phyloP scores from a whole-genome alignment of 1,140 invertebrate species.

The Leptinotarsa defecta region DNA sequence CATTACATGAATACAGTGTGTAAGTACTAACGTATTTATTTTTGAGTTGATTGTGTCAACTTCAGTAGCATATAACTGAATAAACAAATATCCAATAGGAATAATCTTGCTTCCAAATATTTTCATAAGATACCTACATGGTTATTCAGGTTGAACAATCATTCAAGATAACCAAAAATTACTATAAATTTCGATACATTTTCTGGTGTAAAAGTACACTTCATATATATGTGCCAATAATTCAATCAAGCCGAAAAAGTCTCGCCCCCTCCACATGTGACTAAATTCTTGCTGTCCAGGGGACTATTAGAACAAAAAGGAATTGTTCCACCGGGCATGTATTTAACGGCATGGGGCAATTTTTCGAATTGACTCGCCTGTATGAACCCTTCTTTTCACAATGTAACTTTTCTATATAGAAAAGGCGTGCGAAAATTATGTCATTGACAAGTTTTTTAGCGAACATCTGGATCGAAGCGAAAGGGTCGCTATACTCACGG shows the following conservation, averaged over 20 bases:
- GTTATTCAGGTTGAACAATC: too few species aligned
- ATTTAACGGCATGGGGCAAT: constrained; percentile 17
- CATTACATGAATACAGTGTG: too few species aligned
- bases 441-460: constrained; percentile 34
- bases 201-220: too few species aligned
- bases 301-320: constrained; percentile 28
- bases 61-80: too few species aligned
- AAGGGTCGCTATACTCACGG: constrained; percentile 27
- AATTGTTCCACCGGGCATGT: constrained; percentile 24
- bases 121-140: too few species aligned
- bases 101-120: too few species aligned
- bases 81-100: too few species aligned
- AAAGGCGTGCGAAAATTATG: constrained; percentile 39
- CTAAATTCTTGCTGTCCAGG: constrained; percentile 1
- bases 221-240: constrained; percentile 16
- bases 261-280: constrained; percentile 25
- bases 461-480: constrained; percentile 26
- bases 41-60: too few species aligned
- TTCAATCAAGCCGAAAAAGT: constrained; percentile 17
- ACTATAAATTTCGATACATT: too few species aligned
- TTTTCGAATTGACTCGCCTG: constrained; percentile 32
- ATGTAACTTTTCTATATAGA: constrained; percentile 33
- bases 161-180: too few species aligned
- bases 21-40: too few species aligned
- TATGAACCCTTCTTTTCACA: constrained; percentile 29